Conservation (phyloP, 2,888 invertebrate species). For the Leptarthrus brevirostris region DNA sequence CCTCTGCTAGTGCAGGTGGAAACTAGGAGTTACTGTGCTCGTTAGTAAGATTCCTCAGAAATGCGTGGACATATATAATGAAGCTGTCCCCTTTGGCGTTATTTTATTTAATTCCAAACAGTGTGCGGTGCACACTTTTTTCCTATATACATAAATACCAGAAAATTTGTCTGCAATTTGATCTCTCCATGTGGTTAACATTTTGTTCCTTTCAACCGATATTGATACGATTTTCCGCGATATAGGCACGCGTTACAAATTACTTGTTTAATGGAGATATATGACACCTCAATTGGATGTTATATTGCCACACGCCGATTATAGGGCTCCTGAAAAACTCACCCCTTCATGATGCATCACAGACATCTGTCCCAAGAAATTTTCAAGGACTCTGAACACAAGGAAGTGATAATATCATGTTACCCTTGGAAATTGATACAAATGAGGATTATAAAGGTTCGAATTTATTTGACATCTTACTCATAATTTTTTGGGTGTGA, state of each 20-base stretch:
- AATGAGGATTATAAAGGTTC: too few species aligned
- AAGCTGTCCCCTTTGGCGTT: too few species aligned
- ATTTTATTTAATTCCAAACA: too few species aligned
- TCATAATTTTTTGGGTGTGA: too few species aligned
- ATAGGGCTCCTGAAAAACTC: conserved; percentile 3
- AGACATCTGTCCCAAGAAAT: neutral
- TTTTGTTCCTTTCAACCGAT: neutral
- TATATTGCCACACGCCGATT: conserved; percentile 31
- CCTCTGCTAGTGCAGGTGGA: too few species aligned
- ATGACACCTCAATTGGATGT: conserved; percentile 40
- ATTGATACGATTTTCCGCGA: neutral
- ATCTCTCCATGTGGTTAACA: neutral
- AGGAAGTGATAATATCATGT: conserved; percentile 12
- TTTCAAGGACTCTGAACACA: conserved; percentile 24
- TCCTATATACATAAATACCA: too few species aligned
- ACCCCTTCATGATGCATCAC: too few species aligned
- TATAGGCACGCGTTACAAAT: conserved; percentile 35
- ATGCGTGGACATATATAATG: too few species aligned
- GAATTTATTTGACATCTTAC: too few species aligned
- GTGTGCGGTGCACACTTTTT: too few species aligned
- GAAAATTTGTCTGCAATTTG: neutral
- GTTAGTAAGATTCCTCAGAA: too few species aligned
- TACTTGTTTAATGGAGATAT: conserved; percentile 34
- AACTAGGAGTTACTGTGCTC: too few species aligned
- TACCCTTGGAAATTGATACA: neutral